Evolutionary conservation across 2,113 vertebrate genomes (phyloP), one percentile per base, ranked within the genome.

Genomic region (Eublepharis macularius): DNA sequence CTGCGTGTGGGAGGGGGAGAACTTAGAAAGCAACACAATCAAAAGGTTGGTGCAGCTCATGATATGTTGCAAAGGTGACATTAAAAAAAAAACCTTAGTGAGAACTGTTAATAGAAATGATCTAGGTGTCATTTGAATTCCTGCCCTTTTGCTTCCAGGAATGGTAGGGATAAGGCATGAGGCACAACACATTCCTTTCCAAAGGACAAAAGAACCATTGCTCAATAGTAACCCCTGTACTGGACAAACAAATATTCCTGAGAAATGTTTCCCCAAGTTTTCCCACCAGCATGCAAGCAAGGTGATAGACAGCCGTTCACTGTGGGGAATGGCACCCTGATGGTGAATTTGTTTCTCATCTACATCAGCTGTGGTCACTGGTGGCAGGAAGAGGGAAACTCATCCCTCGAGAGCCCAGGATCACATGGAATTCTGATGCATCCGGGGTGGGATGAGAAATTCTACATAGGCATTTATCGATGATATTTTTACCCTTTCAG

Each of bases 81-180:
- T 77, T 60, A 84, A 80, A 83, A 79, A 63, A 85, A 41, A 73
- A 45, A 84, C 45, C 16, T 68, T 65, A 36, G 47, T 74, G 86
- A 43, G 82, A 60, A 66, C 34, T n/a, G 75, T 89, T 1, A 4
- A 17, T 84, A 17, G 0, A 0, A 84, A 60, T 84, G 47, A 81
- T 86, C 34, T 66, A 87, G 92, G 84, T 87, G 80, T 78, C 60
- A 89, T 94, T 91, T 92, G 68, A 87, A 91, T 89, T 90, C 90
- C 86, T 90, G 89, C 87, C 87, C 68, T 86, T 77, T 88, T 29
- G 66, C 87, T 92, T 90, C 86, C 85, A 88, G 92, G 74, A 79
- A 89, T 89, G 83, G 80, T 86, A 92, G 87, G 91, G 49, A 68
- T 39, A 81, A 72, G 17, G 81, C 81, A n/a, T 51, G 76, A 19